phyloP scores from a whole-genome alignment of 2,888 invertebrate species.

The Neoascia interrupta region DNA sequence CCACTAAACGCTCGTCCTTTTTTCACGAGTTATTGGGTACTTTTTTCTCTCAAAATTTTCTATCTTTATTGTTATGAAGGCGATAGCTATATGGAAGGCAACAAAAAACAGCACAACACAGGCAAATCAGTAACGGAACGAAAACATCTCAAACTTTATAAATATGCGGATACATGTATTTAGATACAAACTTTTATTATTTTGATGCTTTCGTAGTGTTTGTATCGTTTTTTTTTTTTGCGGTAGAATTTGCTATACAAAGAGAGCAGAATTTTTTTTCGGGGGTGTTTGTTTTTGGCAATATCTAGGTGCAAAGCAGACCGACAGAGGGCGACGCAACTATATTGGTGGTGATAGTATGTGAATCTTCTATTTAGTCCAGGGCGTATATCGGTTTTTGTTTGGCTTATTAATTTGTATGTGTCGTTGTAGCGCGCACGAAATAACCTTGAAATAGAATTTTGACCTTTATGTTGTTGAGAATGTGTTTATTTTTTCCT shows the following conservation, averaged over 20 bases:
- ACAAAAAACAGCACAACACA: too few species aligned
- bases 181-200: too few species aligned
- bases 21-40: too few species aligned
- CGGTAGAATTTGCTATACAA: neutral
- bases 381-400: conserved; percentile 42
- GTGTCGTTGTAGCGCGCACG: conserved; percentile 62
- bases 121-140: too few species aligned
- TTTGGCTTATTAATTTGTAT: conserved; percentile 47
- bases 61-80: too few species aligned
- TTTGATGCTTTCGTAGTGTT: too few species aligned
- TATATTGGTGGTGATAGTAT: neutral
- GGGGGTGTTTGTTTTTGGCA: neutral
- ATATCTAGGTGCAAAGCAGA: conserved; percentile 13
- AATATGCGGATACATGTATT: too few species aligned
- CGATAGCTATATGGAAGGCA: too few species aligned
- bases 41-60: too few species aligned
- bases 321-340: conserved; percentile 14
- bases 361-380: conserved; percentile 36
- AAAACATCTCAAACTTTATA: too few species aligned
- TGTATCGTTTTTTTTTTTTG: conserved; percentile 1
- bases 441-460: conserved; percentile 67
- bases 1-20: too few species aligned
- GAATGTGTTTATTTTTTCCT: conserved; percentile 35
- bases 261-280: neutral
- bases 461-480: conserved; percentile 62